Evolutionary conservation across 2,888 invertebrate genomes (phyloP).

Genomic region (Xylocampa areola): DNA sequence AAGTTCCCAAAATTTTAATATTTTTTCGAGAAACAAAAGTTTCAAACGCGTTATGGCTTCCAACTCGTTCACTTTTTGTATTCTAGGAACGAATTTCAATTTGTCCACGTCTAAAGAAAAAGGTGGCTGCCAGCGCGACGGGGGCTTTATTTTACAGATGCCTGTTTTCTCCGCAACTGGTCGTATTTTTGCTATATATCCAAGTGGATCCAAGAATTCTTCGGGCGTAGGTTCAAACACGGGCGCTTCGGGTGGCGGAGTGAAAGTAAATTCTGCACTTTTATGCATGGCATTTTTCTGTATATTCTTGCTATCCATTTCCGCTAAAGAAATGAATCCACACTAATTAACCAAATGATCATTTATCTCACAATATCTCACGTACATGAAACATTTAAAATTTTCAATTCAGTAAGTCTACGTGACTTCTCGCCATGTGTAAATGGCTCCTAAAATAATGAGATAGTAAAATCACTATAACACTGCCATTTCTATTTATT

Average conservation of each 20-base stretch:
- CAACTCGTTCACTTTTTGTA: constrained; percentile 88
- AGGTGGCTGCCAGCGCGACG: constrained; percentile 93
- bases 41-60: constrained; percentile 93
- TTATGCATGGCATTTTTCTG: constrained; percentile 89
- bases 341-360: constrained; percentile 40
- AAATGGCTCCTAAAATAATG: constrained; percentile 83
- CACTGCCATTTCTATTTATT: constrained; percentile 47
- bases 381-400: constrained; percentile 60
- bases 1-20: constrained; percentile 93
- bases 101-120: constrained; percentile 94
- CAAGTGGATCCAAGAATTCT: constrained; percentile 93
- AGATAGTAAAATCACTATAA: constrained; percentile 55
- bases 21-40: constrained; percentile 93
- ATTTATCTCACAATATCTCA: constrained; percentile 45
- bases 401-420: constrained; percentile 73
- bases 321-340: constrained; percentile 16
- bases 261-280: constrained; percentile 87
- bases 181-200: constrained; percentile 93
- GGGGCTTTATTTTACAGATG: constrained; percentile 94
- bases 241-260: constrained; percentile 91
- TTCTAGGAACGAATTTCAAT: constrained; percentile 88
- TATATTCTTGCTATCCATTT: constrained; percentile 86
- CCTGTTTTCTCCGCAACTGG: constrained; percentile 93
- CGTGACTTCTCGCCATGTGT: constrained; percentile 88
- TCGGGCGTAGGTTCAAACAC: constrained; percentile 92